A percentile compares a stretch with the other conserved stretches of the same genome.
Evolutionary conservation across 2,797 vertebrate genomes (phyloP).

Genomic region (Enteromius unitaeniatus): DNA sequence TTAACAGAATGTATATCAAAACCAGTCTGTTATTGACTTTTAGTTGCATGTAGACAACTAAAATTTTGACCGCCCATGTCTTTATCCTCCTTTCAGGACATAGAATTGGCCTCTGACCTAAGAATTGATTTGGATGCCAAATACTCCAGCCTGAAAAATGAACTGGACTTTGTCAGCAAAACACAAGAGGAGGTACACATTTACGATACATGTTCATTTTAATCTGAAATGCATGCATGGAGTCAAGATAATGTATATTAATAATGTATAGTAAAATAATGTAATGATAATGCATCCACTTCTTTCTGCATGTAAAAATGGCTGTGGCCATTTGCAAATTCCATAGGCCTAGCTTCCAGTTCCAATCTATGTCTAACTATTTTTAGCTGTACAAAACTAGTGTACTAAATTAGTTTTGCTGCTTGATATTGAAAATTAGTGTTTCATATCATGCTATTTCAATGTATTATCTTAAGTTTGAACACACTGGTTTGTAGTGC

Average conservation of each 20-base stretch:
- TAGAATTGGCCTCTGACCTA: conserved; percentile 68
- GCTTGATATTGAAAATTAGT: too few relatives aligned
- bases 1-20: not conserved
- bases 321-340: too few relatives aligned
- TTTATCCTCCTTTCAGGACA: conserved; percentile 62
- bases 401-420: too few relatives aligned
- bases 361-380: too few relatives aligned
- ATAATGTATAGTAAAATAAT: too few relatives aligned
- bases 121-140: conserved; percentile 69
- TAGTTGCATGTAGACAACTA: not conserved
- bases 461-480: too few relatives aligned
- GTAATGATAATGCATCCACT: too few relatives aligned
- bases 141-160: conserved; percentile 62
- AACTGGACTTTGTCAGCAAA: conserved; percentile 69
- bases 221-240: not conserved
- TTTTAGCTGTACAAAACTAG: too few relatives aligned
- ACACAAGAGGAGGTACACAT: conserved; percentile 69
- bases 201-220: not conserved
- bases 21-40: not conserved
- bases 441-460: too few relatives aligned
- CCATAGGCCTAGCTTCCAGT: too few relatives aligned
- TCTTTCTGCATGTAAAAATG: too few relatives aligned
- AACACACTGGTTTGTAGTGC: too few relatives aligned
- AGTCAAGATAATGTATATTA: not conserved
- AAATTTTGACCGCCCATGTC: not conserved